Evolutionary conservation across 2,113 vertebrate species (phyloP), one percentile per base, ranked within the genome.

Genomic region (Aix galericulata): DNA sequence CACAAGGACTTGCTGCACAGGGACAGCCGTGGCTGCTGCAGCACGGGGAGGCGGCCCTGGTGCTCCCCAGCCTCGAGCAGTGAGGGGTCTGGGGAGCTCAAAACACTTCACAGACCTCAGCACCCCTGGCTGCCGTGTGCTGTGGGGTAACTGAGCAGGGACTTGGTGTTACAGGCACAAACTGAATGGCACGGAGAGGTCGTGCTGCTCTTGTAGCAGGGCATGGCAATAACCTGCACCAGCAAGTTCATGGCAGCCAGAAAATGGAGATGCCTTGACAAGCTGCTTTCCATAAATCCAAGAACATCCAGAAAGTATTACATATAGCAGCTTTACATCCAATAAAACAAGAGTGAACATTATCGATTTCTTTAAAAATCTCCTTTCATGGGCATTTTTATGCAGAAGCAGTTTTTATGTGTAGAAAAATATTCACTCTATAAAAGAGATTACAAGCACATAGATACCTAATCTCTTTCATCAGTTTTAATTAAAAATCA

Each of bases 401-500:
- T 92, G 88, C 83, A 95, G 88, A 55, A 73, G 36, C 50, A 72
- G 55, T 73, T 84, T 82, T 69, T 89, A 48, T 59, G 77, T 17
- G 27, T 34, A 89, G 73, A 78, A 93, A 87, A 56, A 32, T 46
- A 64, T 63, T 87, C 67, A 13, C 59, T 87, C 86, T 74, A 92
- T 76, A 42, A 84, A 89, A 60, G 58, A 66, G 62, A 69, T 59
- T 91, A 92, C 64, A 86, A 88, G 66, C 2, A 1, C 60, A 73
- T 21, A 92, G 69, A 85, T 81, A 67, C 82, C 90, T 84, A 80
- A 95, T 92, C 88, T 89, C 81, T 93, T 92, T 84, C 71, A 91
- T 85, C 66, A 76, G 38, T 94, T 96, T 95, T 96, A 86, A 96
- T 94, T 95, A 96, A 96, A 94, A 96, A 95, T 63, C 89, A 82